Evolutionary conservation across 2,797 vertebrate species (phyloP).

Genomic region (Dicrostonyx torquatus): DNA sequence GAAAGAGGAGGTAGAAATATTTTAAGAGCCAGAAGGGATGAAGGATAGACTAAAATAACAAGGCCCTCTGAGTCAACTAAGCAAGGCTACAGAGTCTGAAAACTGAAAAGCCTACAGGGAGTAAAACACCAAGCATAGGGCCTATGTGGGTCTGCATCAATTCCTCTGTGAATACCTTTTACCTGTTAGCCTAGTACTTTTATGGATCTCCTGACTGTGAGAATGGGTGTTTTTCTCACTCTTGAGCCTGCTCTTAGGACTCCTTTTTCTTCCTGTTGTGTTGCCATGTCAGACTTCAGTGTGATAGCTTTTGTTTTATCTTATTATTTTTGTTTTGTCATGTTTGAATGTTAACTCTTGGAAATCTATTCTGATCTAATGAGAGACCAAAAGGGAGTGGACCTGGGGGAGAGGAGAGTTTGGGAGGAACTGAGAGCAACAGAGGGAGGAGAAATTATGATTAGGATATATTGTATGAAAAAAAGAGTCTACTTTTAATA

Average conservation of each 20-base stretch:
- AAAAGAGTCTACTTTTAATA: background rate
- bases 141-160: background rate
- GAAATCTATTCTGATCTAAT: background rate
- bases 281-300: background rate
- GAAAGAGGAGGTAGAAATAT: background rate
- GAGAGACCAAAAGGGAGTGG: background rate
- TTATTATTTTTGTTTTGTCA: background rate
- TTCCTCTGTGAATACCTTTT: background rate
- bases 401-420: too few relatives aligned
- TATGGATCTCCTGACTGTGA: background rate
- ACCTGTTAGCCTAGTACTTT: background rate
- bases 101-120: background rate
- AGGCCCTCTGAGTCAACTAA: background rate
- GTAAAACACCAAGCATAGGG: background rate
- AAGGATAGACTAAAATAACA: background rate
- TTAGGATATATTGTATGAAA: background rate
- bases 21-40: background rate
- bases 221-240: background rate
- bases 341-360: background rate
- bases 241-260: background rate
- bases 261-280: background rate
- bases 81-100: background rate
- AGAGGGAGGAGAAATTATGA: background rate
- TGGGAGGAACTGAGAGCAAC: background rate
- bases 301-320: background rate